Evolutionary conservation across 2,113 vertebrate genomes (phyloP).

Genomic region (Orthonyx spaldingii): DNA sequence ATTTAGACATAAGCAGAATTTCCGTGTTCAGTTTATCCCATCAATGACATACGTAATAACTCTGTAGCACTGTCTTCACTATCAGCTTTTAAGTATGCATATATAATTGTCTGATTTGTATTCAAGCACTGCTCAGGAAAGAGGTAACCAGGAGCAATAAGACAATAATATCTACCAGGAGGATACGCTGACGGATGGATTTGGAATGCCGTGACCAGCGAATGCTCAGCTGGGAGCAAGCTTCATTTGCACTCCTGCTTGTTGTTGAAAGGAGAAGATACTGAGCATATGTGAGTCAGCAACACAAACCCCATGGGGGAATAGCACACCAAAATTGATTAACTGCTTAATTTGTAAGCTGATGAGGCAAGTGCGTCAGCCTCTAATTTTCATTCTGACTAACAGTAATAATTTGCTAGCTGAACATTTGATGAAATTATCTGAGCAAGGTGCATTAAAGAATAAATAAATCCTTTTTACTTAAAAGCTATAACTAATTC

Average conservation of each 20-base stretch:
- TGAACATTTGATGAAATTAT: constrained; percentile 39
- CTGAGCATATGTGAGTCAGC: constrained; percentile 42
- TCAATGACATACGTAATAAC: not conserved
- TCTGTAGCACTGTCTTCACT: not conserved
- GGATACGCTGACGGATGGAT: constrained; percentile 27
- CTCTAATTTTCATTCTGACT: constrained; percentile 42
- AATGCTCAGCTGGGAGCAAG: constrained; percentile 5
- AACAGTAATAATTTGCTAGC: constrained; percentile 38
- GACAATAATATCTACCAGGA: constrained; percentile 31
- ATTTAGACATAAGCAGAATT: not conserved
- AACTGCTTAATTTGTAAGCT: constrained; percentile 33
- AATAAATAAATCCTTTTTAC: constrained; percentile 30
- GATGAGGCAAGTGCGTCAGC: constrained; percentile 36
- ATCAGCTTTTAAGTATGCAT: constrained; percentile 29
- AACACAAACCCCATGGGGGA: not conserved
- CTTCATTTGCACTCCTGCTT: constrained; percentile 35
- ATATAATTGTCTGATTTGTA: constrained; percentile 27
- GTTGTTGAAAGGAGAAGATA: constrained; percentile 17
- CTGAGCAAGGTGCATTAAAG: constrained; percentile 26
- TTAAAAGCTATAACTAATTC: constrained; percentile 30
- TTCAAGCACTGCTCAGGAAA: constrained; percentile 38
- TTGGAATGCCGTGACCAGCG: constrained; percentile 2
- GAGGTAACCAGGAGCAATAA: constrained; percentile 13
- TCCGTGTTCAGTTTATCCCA: not conserved
- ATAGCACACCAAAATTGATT: constrained; percentile 37